Conservation (phyloP, 2,888 invertebrate genomes). For the Cynaeus angustus region DNA sequence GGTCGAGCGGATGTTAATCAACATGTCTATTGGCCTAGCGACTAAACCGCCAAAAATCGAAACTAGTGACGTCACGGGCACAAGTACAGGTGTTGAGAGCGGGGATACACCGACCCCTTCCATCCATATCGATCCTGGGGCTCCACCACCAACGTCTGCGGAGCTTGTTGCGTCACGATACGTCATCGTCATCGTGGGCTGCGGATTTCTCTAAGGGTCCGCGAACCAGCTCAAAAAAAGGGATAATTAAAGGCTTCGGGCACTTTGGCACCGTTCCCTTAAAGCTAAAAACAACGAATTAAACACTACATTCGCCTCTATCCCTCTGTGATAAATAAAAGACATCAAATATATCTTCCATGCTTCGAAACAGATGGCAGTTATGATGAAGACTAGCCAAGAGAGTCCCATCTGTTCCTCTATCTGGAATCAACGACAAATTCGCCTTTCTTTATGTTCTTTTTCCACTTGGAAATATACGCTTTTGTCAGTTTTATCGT, state of each 20-base stretch:
- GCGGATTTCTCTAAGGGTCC: conserved; percentile 32
- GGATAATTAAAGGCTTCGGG: background rate
- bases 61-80: conserved; percentile 17
- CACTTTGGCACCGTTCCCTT: no score
- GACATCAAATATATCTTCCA: background rate
- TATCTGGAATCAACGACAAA: conserved; percentile 8
- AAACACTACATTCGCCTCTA: no score
- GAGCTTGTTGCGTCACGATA: conserved; percentile 55
- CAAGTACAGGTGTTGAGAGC: conserved; percentile 25
- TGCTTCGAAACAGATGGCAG: background rate
- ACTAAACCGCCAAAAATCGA: conserved; percentile 13
- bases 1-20: conserved; percentile 6
- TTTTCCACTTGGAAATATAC: background rate
- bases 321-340: background rate
- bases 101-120: conserved; percentile 12
- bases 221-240: no score
- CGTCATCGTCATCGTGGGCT: conserved; percentile 51
- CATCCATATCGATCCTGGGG: conserved; percentile 37
- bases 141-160: conserved; percentile 48
- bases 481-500: conserved; percentile 13
- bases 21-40: background rate
- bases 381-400: background rate
- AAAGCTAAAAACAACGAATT: no score
- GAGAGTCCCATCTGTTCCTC: conserved; percentile 1
- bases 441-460: background rate